Percentiles rank a stretch among this genome's conserved stretches.
phyloP scores from a whole-genome alignment of 2,797 vertebrate species.

The Hoplostethus atlanticus region DNA sequence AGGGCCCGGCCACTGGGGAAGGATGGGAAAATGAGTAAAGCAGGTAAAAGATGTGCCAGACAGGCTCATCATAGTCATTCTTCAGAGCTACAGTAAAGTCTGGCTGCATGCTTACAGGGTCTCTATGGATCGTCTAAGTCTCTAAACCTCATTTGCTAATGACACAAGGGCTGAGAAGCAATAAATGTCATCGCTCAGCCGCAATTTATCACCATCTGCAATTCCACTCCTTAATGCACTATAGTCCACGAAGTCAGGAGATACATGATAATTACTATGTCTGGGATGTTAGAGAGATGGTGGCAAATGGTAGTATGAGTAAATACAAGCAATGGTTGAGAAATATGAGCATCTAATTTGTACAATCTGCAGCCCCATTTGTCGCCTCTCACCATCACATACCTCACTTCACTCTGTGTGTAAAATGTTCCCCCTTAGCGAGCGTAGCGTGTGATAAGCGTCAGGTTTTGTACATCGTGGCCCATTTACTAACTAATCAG shows the following conservation, averaged over 20 bases:
- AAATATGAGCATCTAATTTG: slow-evolving; percentile 13
- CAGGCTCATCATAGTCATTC: slow-evolving; percentile 78
- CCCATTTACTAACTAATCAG: slow-evolving; percentile 17
- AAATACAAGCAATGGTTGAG: slow-evolving; percentile 32
- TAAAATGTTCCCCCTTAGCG: slow-evolving; percentile 22
- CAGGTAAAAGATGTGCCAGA: slow-evolving; percentile 66
- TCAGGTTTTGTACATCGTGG: slow-evolving; percentile 1
- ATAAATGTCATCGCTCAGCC: slow-evolving; percentile 79
- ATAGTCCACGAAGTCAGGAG: slow-evolving; percentile 64
- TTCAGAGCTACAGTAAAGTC: slow-evolving; percentile 70
- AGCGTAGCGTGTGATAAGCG: not conserved
- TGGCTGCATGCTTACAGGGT: slow-evolving; percentile 70
- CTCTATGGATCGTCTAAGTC: slow-evolving; percentile 71
- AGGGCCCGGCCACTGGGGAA: slow-evolving; percentile 29
- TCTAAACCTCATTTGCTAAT: slow-evolving; percentile 85
- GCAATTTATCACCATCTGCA: slow-evolving; percentile 79
- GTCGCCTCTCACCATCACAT: not conserved
- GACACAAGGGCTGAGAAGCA: slow-evolving; percentile 79
- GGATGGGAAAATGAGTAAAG: slow-evolving; percentile 50
- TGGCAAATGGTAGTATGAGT: slow-evolving; percentile 42
- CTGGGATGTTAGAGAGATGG: slow-evolving; percentile 33
- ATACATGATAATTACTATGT: slow-evolving; percentile 54
- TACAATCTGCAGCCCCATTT: not conserved
- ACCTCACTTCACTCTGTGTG: not conserved
- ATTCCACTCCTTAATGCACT: slow-evolving; percentile 72